These are phyloP conservation scores for Chloroceryle inda DNA, from an alignment of 2,797 vertebrate genomes.

Conservation along the genomic window DNA sequence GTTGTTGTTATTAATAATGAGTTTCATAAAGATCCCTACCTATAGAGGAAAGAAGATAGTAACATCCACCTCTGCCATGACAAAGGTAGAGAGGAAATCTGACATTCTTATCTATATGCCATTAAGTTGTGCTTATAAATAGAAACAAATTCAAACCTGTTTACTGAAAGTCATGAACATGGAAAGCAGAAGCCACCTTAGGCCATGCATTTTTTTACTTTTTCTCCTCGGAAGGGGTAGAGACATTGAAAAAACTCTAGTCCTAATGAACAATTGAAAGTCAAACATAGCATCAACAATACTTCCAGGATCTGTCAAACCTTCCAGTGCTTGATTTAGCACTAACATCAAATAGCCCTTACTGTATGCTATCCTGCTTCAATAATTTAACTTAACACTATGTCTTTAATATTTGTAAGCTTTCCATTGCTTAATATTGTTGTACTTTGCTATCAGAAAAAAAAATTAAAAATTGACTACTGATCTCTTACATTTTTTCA, in stretches of 20 bases:
- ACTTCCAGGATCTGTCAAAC: slow-evolving; percentile 7
- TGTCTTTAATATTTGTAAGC: background rate
- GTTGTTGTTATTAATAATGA: background rate
- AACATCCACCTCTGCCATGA: background rate
- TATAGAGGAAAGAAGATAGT: background rate
- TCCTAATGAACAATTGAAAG: background rate
- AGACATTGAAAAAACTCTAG: background rate
- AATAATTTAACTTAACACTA: background rate
- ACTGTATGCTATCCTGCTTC: background rate
- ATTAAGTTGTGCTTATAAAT: slow-evolving; percentile 4
- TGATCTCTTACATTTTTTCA: background rate
- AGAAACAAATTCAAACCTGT: background rate
- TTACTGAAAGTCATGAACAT: background rate
- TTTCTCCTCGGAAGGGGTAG: background rate
- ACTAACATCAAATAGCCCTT: background rate
- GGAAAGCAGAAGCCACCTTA: background rate
- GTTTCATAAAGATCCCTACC: background rate
- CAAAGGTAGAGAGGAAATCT: background rate
- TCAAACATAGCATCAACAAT: slow-evolving; percentile 20
- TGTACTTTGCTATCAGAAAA: background rate
- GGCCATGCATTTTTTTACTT: background rate
- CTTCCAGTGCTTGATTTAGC: background rate
- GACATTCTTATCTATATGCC: background rate
- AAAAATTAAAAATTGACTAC: background rate
- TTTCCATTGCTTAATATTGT: background rate